phyloP scores from a whole-genome alignment of 1,140 invertebrate species.

The Camponotus vicinus region DNA sequence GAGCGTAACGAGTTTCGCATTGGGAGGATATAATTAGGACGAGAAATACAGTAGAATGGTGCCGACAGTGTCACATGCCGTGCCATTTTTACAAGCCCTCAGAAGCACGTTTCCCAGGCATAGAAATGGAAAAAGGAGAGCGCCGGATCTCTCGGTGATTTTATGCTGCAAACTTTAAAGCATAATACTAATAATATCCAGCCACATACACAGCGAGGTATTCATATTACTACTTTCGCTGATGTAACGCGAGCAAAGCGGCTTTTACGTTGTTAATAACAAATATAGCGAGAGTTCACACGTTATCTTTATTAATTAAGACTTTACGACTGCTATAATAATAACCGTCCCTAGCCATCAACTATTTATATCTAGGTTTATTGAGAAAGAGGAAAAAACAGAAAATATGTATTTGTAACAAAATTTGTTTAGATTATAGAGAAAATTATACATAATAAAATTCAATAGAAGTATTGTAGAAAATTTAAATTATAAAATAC shows the following conservation, averaged over 20 bases:
- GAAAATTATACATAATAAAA: no score
- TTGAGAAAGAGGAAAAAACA: not conserved
- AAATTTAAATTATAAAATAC: not conserved
- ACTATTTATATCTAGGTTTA: constrained; percentile 5
- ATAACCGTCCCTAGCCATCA: not conserved
- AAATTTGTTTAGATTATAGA: not conserved
- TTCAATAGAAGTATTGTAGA: not conserved
- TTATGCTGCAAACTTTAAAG: constrained; percentile 21
- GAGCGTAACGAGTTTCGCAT: constrained; percentile 56
- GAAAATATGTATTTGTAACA: not conserved
- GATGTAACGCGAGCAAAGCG: not conserved
- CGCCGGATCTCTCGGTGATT: constrained; percentile 37
- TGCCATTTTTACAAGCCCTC: constrained; percentile 44
- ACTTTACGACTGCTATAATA: constrained; percentile 9
- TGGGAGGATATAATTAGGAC: constrained; percentile 52
- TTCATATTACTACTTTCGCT: constrained; percentile 37
- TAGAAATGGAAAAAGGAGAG: constrained; percentile 47
- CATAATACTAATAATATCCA: not conserved
- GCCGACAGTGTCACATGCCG: constrained; percentile 39
- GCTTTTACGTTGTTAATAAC: not conserved
- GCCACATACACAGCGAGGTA: not conserved
- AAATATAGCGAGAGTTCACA: constrained; percentile 13
- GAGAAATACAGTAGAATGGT: constrained; percentile 46
- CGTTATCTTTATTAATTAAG: constrained; percentile 38
- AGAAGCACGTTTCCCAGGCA: constrained; percentile 24